A percentile compares a stretch with the other conserved stretches of the same genome.
Evolutionary conservation across 2,113 vertebrate genomes (phyloP).

Genomic region (Osmerus mordax): DNA sequence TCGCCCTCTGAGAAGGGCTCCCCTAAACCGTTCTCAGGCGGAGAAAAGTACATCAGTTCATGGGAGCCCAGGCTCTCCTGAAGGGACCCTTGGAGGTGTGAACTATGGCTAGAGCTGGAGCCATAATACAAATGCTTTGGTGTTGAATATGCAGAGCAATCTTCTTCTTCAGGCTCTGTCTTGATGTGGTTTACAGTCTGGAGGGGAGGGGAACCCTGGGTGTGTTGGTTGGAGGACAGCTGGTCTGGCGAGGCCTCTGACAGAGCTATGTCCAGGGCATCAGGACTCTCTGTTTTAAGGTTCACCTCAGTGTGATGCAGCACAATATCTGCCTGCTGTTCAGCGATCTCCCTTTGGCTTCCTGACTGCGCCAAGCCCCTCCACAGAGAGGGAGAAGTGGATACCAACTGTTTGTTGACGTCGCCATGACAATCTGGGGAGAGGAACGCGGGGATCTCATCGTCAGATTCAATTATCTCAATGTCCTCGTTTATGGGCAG

Average conservation of each 20-base stretch:
- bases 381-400: neutral
- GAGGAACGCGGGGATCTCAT: slow-evolving; percentile 5
- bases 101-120: neutral
- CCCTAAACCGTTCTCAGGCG: neutral
- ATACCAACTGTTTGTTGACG: neutral
- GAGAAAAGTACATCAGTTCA: neutral
- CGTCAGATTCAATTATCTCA: slow-evolving; percentile 10
- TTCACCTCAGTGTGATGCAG: neutral
- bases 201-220: neutral
- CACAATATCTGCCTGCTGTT: neutral
- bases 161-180: slow-evolving; percentile 12
- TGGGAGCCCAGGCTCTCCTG: neutral
- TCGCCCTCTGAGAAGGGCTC: slow-evolving; percentile 1
- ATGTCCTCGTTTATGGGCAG: neutral
- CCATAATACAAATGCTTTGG: slow-evolving; percentile 6
- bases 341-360: too few relatives aligned
- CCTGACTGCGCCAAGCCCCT: neutral
- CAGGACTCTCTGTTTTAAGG: slow-evolving; percentile 7
- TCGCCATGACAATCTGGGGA: slow-evolving; percentile 17
- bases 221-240: neutral
- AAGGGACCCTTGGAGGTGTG: slow-evolving; percentile 1
- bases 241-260: neutral
- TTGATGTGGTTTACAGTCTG: slow-evolving; percentile 20
- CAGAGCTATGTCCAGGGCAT: neutral
- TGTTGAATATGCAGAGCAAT: neutral